A percentile compares a stretch with the other conserved stretches of the same genome.
phyloP scores from a whole-genome alignment of 92 coral and sea anemone species.

The Phymanthus crucifer region DNA sequence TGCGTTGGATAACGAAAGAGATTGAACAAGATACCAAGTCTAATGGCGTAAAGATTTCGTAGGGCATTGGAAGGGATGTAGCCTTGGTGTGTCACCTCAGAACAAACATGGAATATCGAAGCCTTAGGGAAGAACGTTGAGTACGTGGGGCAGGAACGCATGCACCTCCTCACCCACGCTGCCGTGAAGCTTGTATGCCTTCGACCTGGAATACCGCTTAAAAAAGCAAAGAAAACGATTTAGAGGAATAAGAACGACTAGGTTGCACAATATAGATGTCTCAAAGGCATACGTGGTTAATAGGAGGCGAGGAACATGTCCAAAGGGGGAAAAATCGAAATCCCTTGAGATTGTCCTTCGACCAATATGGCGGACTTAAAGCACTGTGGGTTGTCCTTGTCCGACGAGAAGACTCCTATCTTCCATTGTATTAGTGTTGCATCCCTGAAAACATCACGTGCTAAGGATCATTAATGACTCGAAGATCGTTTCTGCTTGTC shows the following conservation, averaged over 20 bases:
- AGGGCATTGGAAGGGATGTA: no score
- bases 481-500: neutral
- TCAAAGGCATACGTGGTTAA: neutral
- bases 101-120: neutral
- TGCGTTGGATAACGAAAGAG: no score
- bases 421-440: conserved; percentile 8
- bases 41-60: no score
- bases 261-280: neutral
- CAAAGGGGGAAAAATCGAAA: neutral
- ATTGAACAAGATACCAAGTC: no score
- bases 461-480: neutral
- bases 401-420: neutral
- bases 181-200: neutral
- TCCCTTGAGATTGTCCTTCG: conserved; percentile 14
- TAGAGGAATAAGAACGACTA: neutral
- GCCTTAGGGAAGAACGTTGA: neutral
- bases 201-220: neutral
- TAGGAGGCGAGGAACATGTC: neutral
- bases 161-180: conserved; percentile 1
- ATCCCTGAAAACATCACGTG: conserved; percentile 32
- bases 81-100: no score
- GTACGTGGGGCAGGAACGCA: neutral
- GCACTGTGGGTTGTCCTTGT: conserved; percentile 10
- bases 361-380: conserved; percentile 42
- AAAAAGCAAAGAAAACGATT: neutral